Base-by-base conservation (phyloP, 1,140 invertebrate genomes). In the Neuroterus valhalla region DNA sequence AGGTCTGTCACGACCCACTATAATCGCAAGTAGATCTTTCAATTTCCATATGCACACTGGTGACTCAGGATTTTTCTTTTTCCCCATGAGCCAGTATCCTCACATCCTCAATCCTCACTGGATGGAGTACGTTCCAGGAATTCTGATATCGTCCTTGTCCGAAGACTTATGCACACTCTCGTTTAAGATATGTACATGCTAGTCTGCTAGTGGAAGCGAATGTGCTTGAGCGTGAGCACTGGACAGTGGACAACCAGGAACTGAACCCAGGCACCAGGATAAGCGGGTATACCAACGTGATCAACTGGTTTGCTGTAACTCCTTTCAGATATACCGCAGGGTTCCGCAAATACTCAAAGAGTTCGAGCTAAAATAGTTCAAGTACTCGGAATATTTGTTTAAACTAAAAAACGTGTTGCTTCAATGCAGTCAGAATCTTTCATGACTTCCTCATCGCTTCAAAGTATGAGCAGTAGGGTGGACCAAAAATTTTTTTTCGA, bases 251-350 rank as follows among this genome's bases (percentile, higher is more conserved):
- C 31, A 80, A 76, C 74, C 72, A 77, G 75, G 76, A 79, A 77
- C 70, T 71, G 73, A 79, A 75, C 46, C 73, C 67, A 66, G 55
- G 68, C 67, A 68, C 48, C 72, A 48, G 78, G 79, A 83, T 83
- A 80, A 79, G 75, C 77, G 78, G 78, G 46, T 38, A 79, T 77
- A 78, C 76, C 78, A 74, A 78, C 75, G 75, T 81, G 78, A 83
- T 83, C 82, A 81, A 80, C 82, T 78, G 75, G 79, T 80, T 81
- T 78, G 23, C 50, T 52, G 8, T 26, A 21, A 19, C 19, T 26
- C 19, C 17, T 19, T 52, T 52, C 19, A 23, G 50, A 52, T 52
- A 52, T 21, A 23, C 17, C 19, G 19, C 50, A 52, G 50, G 21
- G 50, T 11, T 21, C 50, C 50, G 50, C 19, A 52, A 52, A 52